phyloP scores from a whole-genome alignment of 2,113 vertebrate genomes.

The Pterocles burchelli region DNA sequence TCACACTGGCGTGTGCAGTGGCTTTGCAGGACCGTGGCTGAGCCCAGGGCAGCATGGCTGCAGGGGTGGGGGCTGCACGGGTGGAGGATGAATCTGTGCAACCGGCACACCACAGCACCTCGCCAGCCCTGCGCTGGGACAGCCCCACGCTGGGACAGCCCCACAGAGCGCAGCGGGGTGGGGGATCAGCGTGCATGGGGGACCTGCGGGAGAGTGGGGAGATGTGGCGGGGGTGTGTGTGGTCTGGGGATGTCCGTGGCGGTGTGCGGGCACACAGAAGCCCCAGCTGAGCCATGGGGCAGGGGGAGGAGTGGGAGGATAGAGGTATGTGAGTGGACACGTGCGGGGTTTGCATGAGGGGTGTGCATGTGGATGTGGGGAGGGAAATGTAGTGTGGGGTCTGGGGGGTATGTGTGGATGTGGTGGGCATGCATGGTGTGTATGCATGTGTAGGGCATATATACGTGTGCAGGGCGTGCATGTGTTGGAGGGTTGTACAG shows the following conservation, averaged over 20 bases:
- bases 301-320: neutral
- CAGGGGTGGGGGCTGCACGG: rapidly evolving
- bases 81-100: neutral
- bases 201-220: rapidly evolving
- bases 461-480: rapidly evolving
- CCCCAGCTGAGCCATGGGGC: rapidly evolving
- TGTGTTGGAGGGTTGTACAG: rapidly evolving
- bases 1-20: rapidly evolving
- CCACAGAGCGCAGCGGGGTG: rapidly evolving
- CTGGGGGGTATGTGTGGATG: rapidly evolving
- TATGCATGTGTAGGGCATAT: neutral
- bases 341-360: neutral
- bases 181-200: neutral
- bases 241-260: rapidly evolving
- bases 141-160: neutral
- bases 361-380: rapidly evolving
- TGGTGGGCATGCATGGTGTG: neutral
- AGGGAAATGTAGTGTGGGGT: neutral
- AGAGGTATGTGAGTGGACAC: neutral
- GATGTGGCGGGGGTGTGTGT: too few relatives aligned
- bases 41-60: neutral
- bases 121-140: neutral
- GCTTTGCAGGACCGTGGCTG: neutral
- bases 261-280: rapidly evolving
- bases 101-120: neutral